Evolutionary conservation across 2,888 invertebrate genomes (phyloP), one percentile per base, ranked within the genome.

Genomic region (Chloroclysta siterata): DNA sequence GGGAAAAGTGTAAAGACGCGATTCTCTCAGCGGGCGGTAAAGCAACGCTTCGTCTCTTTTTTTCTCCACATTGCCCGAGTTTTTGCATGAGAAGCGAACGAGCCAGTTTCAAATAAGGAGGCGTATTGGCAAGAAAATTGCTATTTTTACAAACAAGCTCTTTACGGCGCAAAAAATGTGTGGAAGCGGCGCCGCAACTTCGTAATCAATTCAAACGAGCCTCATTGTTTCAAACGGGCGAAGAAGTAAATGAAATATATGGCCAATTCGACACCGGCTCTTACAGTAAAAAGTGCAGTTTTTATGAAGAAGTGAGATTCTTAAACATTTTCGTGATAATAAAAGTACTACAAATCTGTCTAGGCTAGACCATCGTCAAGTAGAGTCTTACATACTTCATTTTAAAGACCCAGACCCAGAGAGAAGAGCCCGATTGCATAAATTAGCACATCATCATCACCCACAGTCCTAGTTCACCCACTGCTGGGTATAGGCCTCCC

Each of bases 101-200:
- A 81, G 76, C 79, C 76, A 71, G 80, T 78, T 79, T 81, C 77
- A 75, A 81, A 81, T 81, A 83, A 81, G 80, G 75, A 79, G 82
- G 79, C 76, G 80, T 80, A 81, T 76, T 74, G 69, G 79, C 79
- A 83, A 85, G 84, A 84, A 87, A 86, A 86, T 85, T 85, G 82
- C 81, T 83, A 84, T 84, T 85, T 84, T 84, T 83, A 84, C 83
- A 85, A 87, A 88, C 84, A 84, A 86, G 83, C 84, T 79, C 78
- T 80, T 81, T 80, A 80, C 74, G 72, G 72, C 58, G 77, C 79
- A 84, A 88, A 84, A 86, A 87, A 81, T 82, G 73, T 80, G 78
- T 80, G 79, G 70, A 67, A 72, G 76, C 73, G 78, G 81, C 79
- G 77, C 80, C 80, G 79, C 82, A 78, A 75, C 76, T 76, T 74